Evolutionary conservation across 2,113 vertebrate genomes (phyloP), one percentile per base, ranked within the genome.

Genomic region (Puntigrus tetrazona): DNA sequence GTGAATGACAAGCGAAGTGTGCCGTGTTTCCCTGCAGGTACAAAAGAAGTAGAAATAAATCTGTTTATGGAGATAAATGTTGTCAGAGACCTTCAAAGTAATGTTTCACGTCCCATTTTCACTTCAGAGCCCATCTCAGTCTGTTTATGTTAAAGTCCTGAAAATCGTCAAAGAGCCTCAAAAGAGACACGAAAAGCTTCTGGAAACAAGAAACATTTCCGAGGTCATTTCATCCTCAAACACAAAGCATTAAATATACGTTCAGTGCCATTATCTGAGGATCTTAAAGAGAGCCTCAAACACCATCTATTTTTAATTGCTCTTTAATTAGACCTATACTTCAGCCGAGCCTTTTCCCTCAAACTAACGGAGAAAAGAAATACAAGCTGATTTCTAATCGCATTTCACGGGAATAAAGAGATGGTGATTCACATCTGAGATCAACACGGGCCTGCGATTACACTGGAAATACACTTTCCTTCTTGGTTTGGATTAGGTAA

Each of bases 231-330:
- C 88, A 90, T 85, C 74, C 87, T 81, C 73, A 81, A 81, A 88
- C 67, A 77, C 81, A 86, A 78, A 74, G 47, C 82, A 86, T 91
- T 88, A 89, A 90, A 90, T 90, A 88, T 88, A 90, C 88, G 92
- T 86, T 86, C 88, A 84, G 45, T 38, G 8, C 65, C 81, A 86
- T 83, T 85, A 81, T 86, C 80, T 52, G 75, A 81, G 38, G 76
- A 88, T 69, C 84, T 59, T 61, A 3, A 22, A 86, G 89, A 86
- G 77, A 74, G 83, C 84, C 78, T 61, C 75, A 43, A 83, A 43
- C 55, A 34, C 38, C 81, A 87, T 87, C 55, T 75, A 82, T 89
- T 87, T 88, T 81, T 85, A 85, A 88, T 89, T 82, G 70, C 25
- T 36, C 87, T 89, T 89, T 88, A 87, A 88, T 88, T 88, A 76